A percentile compares a stretch with the other conserved stretches of the same genome.
phyloP scores from a whole-genome alignment of 2,797 vertebrate species.

The Ciconia nigra region DNA sequence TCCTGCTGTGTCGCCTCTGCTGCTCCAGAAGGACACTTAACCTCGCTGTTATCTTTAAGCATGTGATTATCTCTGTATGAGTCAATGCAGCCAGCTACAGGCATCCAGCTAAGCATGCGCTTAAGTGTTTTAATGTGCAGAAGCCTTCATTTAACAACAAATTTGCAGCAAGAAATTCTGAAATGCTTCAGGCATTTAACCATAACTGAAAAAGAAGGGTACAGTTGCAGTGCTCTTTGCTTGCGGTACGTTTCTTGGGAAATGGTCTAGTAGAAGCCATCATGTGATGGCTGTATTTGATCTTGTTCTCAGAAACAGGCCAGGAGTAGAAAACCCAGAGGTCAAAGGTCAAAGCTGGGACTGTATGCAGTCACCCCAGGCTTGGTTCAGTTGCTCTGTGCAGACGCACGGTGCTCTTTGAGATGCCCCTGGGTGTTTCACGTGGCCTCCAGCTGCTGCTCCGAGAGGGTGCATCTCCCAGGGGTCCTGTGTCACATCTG shows the following conservation, averaged over 20 bases:
- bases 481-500: background rate
- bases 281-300: accelerated
- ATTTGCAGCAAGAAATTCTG: background rate
- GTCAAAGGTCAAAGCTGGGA: background rate
- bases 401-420: background rate
- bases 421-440: background rate
- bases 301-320: background rate
- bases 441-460: background rate
- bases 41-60: background rate
- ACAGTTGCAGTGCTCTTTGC: accelerated
- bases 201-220: background rate
- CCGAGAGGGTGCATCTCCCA: background rate
- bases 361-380: accelerated
- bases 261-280: accelerated
- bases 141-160: accelerated
- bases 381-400: accelerated
- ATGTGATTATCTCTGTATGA: accelerated
- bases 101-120: background rate
- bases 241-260: accelerated
- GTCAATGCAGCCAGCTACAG: background rate
- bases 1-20: background rate
- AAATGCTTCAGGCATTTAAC: background rate
- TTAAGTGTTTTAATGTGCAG: background rate
- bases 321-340: background rate
- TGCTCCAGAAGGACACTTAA: background rate